Percentiles rank a stretch among this genome's conserved stretches.
Conservation (phyloP, 2,888 invertebrate species). For the Sylvicola fuscatus region DNA sequence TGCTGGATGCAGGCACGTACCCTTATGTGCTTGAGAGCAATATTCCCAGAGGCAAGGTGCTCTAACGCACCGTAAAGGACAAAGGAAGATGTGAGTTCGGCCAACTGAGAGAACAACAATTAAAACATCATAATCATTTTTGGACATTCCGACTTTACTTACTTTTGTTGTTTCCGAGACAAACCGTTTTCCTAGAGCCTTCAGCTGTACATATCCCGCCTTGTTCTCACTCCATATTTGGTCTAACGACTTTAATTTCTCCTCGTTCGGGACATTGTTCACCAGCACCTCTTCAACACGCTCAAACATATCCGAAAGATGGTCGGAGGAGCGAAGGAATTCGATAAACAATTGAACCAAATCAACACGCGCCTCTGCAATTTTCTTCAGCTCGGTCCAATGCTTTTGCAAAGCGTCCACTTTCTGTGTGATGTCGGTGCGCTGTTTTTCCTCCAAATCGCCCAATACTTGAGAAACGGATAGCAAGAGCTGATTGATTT, state of each 20-base stretch:
- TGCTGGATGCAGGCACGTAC: no score
- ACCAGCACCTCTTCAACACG: slow-evolving; percentile 37
- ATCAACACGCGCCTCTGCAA: slow-evolving; percentile 40
- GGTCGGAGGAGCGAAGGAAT: slow-evolving; percentile 47
- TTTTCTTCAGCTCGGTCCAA: slow-evolving; percentile 38
- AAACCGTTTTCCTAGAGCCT: slow-evolving; percentile 44
- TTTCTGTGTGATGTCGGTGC: slow-evolving; percentile 37
- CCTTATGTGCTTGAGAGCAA: no score
- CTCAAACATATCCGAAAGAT: slow-evolving; percentile 42
- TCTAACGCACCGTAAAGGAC: no score
- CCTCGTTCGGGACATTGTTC: slow-evolving; percentile 30
- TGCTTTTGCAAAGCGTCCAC: slow-evolving; percentile 38
- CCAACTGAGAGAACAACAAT: no score
- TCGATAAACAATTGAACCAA: slow-evolving; percentile 45
- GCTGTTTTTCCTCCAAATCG: slow-evolving; percentile 40
- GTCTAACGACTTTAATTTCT: slow-evolving; percentile 26
- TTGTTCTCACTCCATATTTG: slow-evolving; percentile 37
- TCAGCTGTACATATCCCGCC: slow-evolving; percentile 40
- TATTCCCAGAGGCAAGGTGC: no score
- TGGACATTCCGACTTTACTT: no score
- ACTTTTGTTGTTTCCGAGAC: slow-evolving; percentile 37
- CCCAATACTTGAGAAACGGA: slow-evolving; percentile 40
- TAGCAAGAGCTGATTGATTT: slow-evolving; percentile 40
- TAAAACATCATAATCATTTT: no score
- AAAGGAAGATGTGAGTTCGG: no score